A percentile compares a stretch with the other conserved stretches of the same genome.
These are phyloP conservation scores for Entelurus aequoreus DNA, from an alignment of 2,113 vertebrate genomes.

Conservation along the genomic window DNA sequence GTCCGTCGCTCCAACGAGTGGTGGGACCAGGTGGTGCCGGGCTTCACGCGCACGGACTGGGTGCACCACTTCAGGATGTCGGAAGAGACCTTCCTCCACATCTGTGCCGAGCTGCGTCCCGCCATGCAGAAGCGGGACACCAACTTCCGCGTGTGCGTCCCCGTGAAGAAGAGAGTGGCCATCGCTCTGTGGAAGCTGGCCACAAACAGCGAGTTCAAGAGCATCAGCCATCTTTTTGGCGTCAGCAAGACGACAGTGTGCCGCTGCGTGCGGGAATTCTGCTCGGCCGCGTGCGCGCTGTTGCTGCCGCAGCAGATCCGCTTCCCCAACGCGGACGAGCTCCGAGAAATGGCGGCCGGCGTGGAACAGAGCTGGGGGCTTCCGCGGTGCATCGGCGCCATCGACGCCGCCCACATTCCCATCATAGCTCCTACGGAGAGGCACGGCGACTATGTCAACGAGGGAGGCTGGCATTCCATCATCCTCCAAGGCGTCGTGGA, in stretches of 20 bases:
- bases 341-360: background rate
- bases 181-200: constrained; percentile 6
- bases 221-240: background rate
- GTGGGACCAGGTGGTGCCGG: constrained; percentile 4
- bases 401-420: background rate
- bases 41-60: background rate
- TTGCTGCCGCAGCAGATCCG: background rate
- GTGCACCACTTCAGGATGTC: constrained; percentile 7
- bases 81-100: background rate
- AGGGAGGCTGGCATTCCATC: constrained; percentile 3
- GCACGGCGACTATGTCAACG: background rate
- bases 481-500: constrained; percentile 4
- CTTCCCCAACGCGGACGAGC: background rate
- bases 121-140: constrained; percentile 1
- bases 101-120: background rate
- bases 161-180: constrained; percentile 4
- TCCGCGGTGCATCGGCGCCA: background rate
- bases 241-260: background rate
- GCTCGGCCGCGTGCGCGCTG: background rate
- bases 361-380: background rate
- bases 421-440: background rate
- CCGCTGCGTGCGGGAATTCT: constrained; percentile 1
- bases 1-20: background rate
- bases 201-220: background rate
- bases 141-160: background rate